These are phyloP conservation scores for Lacerta bilineata DNA, from an alignment of 2,797 vertebrate genomes.

Conservation along the genomic window DNA sequence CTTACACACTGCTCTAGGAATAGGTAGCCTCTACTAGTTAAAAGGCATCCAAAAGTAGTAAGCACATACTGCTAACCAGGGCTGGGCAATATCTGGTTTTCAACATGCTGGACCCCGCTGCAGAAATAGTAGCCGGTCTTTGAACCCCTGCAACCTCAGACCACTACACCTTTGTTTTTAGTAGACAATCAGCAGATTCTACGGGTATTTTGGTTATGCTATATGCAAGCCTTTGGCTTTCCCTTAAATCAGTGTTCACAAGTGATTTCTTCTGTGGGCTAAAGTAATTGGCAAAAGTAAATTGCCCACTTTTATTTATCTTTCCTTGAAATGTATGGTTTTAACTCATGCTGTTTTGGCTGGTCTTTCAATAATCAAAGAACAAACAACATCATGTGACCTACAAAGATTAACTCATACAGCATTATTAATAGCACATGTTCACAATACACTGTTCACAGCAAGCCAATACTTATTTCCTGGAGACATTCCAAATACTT, in stretches of 20 bases:
- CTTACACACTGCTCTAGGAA: background rate
- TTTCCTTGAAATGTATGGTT: conserved; percentile 42
- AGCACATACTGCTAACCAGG: background rate
- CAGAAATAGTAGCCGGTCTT: too few species aligned
- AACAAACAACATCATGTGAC: conserved; percentile 38
- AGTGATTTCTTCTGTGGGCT: background rate
- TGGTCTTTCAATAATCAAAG: conserved; percentile 55
- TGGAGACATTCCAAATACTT: background rate
- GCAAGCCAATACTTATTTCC: conserved; percentile 45
- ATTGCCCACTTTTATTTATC: conserved; percentile 46
- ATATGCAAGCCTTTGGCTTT: conserved; percentile 24
- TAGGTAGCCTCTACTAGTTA: background rate
- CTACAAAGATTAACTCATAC: conserved; percentile 31
- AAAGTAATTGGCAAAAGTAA: conserved; percentile 32
- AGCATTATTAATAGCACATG: conserved; percentile 59
- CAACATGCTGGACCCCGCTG: too few species aligned
- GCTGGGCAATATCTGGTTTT: too few species aligned
- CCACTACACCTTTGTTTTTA: background rate
- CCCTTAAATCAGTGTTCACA: conserved; percentile 30
- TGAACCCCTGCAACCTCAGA: too few species aligned
- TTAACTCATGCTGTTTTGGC: conserved; percentile 58
- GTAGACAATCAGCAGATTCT: background rate
- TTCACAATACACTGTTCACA: conserved; percentile 24
- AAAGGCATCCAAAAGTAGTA: background rate
- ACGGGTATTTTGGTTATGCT: background rate